Conservation (phyloP, 2,113 vertebrate species). For the Hippocampus zosterae region DNA sequence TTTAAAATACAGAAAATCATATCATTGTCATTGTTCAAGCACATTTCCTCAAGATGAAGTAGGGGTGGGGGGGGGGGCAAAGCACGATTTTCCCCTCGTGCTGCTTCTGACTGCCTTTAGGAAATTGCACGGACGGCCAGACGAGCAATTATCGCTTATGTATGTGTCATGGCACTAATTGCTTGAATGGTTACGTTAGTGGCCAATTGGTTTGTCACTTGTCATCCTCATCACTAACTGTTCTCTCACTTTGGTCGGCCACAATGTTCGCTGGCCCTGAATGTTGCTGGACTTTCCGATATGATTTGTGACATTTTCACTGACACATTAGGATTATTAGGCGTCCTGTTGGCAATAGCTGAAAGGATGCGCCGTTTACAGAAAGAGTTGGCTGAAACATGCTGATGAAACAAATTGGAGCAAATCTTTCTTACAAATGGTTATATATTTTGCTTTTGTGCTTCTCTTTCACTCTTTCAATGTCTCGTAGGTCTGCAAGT, state of each 20-base stretch:
- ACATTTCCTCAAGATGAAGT: conserved; percentile 2
- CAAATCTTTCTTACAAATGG: conserved; percentile 2
- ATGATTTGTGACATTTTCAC: conserved; percentile 41
- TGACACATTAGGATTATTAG: conserved; percentile 38
- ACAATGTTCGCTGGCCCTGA: neutral
- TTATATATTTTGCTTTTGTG: conserved; percentile 26
- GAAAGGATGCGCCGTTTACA: conserved; percentile 17
- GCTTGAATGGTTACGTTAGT: conserved; percentile 44
- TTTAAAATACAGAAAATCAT: neutral
- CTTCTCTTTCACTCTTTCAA: conserved; percentile 18
- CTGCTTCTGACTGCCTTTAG: conserved; percentile 16
- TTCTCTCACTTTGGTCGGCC: conserved; percentile 4
- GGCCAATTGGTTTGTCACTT: conserved; percentile 51
- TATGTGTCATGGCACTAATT: conserved; percentile 60
- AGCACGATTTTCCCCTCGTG: neutral
- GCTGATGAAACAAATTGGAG: neutral
- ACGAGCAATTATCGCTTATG: conserved; percentile 40
- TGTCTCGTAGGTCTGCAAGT: conserved; percentile 22
- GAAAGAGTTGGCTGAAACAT: neutral
- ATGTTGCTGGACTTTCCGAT: conserved; percentile 19
- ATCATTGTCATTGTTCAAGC: neutral
- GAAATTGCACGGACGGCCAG: conserved; percentile 35
- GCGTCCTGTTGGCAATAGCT: conserved; percentile 28
- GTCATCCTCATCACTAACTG: conserved; percentile 15
- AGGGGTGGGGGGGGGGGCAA: neutral